Conservation (phyloP, 2,113 vertebrate species). For the Hippocampus mohnikei region DNA sequence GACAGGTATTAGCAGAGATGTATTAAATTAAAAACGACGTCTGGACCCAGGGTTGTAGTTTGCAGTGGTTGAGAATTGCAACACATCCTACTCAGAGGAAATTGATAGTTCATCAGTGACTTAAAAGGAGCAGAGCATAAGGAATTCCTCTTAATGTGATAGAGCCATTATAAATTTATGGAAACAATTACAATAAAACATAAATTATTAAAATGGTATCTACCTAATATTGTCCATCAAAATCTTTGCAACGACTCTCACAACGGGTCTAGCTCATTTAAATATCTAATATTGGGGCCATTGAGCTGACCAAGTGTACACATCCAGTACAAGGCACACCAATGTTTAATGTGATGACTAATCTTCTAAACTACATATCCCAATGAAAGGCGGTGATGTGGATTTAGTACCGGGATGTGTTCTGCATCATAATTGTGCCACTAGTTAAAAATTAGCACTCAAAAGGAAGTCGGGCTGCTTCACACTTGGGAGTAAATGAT, state of each 20-base stretch:
- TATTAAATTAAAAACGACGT: not conserved
- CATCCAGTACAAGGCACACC: not conserved
- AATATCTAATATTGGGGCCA: not conserved
- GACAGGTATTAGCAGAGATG: not conserved
- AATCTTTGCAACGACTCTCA: not conserved
- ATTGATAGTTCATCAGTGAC: not conserved
- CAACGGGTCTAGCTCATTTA: not conserved
- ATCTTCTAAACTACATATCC: not conserved
- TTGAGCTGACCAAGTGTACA: not conserved
- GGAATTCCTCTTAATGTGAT: not conserved
- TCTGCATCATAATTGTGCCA: conserved; percentile 24
- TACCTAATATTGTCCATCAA: not conserved
- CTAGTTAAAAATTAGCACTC: conserved; percentile 56
- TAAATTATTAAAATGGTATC: not conserved
- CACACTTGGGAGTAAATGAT: conserved; percentile 35
- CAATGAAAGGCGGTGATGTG: conserved; percentile 1
- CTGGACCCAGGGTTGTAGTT: not conserved
- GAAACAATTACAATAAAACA: not conserved
- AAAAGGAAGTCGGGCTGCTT: conserved; percentile 48
- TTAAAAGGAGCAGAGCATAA: not conserved
- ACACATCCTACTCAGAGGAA: not conserved
- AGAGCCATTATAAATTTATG: not conserved
- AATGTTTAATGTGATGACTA: not conserved
- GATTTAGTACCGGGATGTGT: not conserved
- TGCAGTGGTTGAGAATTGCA: not conserved